A percentile compares a stretch with the other conserved stretches of the same genome.
Evolutionary conservation across 2,888 invertebrate genomes (phyloP).

Genomic region (Polyploca ridens): DNA sequence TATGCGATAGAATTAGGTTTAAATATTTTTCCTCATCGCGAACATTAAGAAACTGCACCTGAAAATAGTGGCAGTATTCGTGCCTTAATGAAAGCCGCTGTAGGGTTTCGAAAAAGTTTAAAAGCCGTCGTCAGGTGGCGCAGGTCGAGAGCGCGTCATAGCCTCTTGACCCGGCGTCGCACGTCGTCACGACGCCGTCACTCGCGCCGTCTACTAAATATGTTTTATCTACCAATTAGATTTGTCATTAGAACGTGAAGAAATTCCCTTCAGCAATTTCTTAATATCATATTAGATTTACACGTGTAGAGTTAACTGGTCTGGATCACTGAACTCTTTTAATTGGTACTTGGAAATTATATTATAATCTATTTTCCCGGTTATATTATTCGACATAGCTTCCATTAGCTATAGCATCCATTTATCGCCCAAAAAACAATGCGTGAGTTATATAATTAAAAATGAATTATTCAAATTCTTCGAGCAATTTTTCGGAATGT

Average conservation of each 20-base stretch:
- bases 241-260: conserved; percentile 2
- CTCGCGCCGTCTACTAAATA: conserved; percentile 29
- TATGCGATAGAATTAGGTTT: conserved; percentile 1
- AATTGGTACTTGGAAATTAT: too few relatives aligned
- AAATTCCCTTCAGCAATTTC: not conserved
- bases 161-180: conserved; percentile 69
- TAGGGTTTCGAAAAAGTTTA: conserved; percentile 71
- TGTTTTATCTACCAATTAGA: conserved; percentile 2
- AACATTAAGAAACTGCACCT: conserved; percentile 45
- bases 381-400: too few relatives aligned
- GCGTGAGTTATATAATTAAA: too few relatives aligned
- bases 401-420: too few relatives aligned
- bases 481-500: too few relatives aligned
- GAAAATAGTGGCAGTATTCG: conserved; percentile 51
- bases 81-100: conserved; percentile 72
- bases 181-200: conserved; percentile 26
- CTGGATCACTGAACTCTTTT: too few relatives aligned
- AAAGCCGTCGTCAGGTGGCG: conserved; percentile 63
- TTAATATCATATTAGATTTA: too few relatives aligned
- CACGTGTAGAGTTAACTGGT: too few relatives aligned
- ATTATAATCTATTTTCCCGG: too few relatives aligned
- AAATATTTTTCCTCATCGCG: conserved; percentile 15
- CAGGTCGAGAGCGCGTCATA: conserved; percentile 73
- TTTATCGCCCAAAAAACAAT: too few relatives aligned
- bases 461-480: too few relatives aligned